Evolutionary conservation across 2,888 invertebrate genomes (phyloP), one percentile per base, ranked within the genome.

Genomic region (Corbicula japonica): DNA sequence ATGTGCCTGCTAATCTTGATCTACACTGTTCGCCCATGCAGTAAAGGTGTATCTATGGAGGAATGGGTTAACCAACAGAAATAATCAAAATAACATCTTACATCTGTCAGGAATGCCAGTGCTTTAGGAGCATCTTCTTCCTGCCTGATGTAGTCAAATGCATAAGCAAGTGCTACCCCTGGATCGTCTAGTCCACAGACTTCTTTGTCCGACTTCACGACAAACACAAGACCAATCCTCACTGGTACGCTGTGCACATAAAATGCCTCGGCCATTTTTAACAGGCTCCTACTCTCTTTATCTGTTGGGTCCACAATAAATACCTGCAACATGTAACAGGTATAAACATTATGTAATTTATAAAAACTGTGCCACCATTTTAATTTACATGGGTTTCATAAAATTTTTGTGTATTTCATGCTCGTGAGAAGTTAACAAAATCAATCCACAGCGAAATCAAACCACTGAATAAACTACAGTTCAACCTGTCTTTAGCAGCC

Each of bases 191-290:
- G 92, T 0, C 96, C 96, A 75, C 94, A 95, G 0, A 95, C 91
- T 1, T 94, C 94, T 54, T 95, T 95, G 4, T 95, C 95, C 44
- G 96, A 95, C 83, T 92, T 92, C 6, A 94, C 93, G 5, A 92
- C 91, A 86, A 99, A 96, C 1, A 98, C 96, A 38, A 99, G 91
- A 1, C 99, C 99, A 44, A 99, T 95, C 79, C 94, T 92, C 69
- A 95, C 91, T 0, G 99, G 99, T 5, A 98, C 98, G 75, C 96
- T 96, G 93, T 99, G 98, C 56, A 97, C 95, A 76, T 97, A 96
- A 91, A 99, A 96, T 0, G 98, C 97, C 94, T 99, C 98, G 0
- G 97, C 96, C 86, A 98, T 95, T 92, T 97, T 96, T 23, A 99
- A 94, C 12, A 99, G 94, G 30, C 96, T 96, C 48, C 95, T 95